phyloP scores from a whole-genome alignment of 2,888 invertebrate species.

The Ichneumoninae sp. region DNA sequence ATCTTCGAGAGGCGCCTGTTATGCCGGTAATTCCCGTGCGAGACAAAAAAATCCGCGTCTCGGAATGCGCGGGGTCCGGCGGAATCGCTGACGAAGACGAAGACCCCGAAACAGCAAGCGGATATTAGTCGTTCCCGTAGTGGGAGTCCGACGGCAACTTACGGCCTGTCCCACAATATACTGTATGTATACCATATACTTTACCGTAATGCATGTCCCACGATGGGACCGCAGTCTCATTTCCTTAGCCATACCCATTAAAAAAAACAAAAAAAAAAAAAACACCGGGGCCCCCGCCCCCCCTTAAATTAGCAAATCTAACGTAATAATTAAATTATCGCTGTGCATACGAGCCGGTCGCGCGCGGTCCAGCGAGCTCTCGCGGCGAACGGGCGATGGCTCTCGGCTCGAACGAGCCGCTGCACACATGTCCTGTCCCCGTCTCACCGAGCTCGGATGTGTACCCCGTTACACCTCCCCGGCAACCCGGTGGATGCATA shows the following conservation, averaged over 20 bases:
- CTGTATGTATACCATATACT: constrained; percentile 30
- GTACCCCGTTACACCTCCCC: neutral
- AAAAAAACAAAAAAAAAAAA: constrained; percentile 26
- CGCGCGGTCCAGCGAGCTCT: constrained; percentile 47
- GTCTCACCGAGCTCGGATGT: neutral
- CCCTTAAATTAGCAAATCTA: constrained; percentile 82
- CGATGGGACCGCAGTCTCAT: constrained; percentile 37
- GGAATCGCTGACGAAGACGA: constrained; percentile 36
- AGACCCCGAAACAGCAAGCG: constrained; percentile 14
- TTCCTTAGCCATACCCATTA: constrained; percentile 27
- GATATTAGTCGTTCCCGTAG: constrained; percentile 38
- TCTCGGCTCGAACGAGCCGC: constrained; percentile 38
- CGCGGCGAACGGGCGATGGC: constrained; percentile 65
- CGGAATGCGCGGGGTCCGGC: constrained; percentile 35
- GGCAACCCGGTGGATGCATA: neutral
- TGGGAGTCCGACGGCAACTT: constrained; percentile 18
- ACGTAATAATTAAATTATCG: constrained; percentile 82
- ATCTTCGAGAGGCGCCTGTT: constrained; percentile 11
- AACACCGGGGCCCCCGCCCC: too few species aligned
- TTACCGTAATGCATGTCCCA: constrained; percentile 13
- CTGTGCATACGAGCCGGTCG: constrained; percentile 64
- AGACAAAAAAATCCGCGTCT: constrained; percentile 34
- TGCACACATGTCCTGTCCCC: constrained; percentile 13
- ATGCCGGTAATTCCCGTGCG: constrained; percentile 26
- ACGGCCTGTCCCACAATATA: constrained; percentile 27